Evolutionary conservation across 35 echinoderm and acorn worm species (phyloP), one percentile per base, ranked within the genome.

Genomic region (Stichopus chloronotus): DNA sequence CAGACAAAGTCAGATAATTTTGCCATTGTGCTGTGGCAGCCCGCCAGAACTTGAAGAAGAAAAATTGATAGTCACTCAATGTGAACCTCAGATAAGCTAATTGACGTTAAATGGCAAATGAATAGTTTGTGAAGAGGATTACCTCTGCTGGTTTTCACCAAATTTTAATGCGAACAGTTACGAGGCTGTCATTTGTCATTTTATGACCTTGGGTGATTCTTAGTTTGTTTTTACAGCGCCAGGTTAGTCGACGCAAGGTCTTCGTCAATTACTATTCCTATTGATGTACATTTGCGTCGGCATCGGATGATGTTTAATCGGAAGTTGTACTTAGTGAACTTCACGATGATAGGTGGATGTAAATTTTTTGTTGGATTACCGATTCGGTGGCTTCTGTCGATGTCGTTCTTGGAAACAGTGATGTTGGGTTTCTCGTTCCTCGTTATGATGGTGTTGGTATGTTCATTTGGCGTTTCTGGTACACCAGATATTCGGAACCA

Each of bases 201-300:
- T 43, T 0, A 43, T 43, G 30, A 43, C 30, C 30, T 43, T 43
- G 87, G 58, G 14, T 89, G 87, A 8, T 16, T 30, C 1, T 17
- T 25, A 63, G 55, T 22, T 69, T 71, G 59, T 14, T 9, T 89
- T 68, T 63, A 23, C 9, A 89, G 63, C 25, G 54, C 87, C 20
- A 56, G n/a, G 17, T 71, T 89, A 30, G 17, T 89, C 8, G 63
- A 7, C 59, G 83, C 76, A 56, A 93, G 92, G 56, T 93, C 92
- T 59, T 93, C 92, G 55, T 93, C 83, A 77, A 93, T 77, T 52
- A 54, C 69, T 7, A 93, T 93, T 11, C 92, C 92, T 55, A 85
- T 58, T 21, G 53, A 56, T 54, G 87, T 93, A 6, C 87, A 54
- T 23, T 74, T 89, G n/a, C 59, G 13, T 56, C 83, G 60, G 20